These are phyloP conservation scores for Pantherophis vulpinus DNA, from an alignment of 2,797 vertebrate genomes.

Conservation along the genomic window DNA sequence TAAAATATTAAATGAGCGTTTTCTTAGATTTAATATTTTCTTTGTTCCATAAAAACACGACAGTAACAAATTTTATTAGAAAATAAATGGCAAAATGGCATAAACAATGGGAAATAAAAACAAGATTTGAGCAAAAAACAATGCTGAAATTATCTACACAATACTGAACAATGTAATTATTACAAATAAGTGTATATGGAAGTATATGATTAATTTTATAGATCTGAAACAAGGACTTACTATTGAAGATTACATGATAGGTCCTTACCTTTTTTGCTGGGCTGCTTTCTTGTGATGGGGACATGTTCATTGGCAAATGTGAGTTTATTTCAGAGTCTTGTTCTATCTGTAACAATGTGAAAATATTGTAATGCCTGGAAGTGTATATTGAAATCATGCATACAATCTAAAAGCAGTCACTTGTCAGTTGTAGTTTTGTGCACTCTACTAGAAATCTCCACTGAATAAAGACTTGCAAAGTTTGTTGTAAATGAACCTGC, in stretches of 20 bases:
- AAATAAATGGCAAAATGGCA: not conserved
- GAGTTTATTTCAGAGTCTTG: constrained; percentile 72
- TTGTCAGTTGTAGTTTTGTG: not conserved
- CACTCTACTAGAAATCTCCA: not conserved
- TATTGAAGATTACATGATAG: constrained; percentile 17
- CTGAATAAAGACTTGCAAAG: not conserved
- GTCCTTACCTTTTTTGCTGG: constrained; percentile 80
- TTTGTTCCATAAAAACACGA: not conserved
- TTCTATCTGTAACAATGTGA: constrained; percentile 79
- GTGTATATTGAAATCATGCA: not conserved
- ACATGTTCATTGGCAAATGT: constrained; percentile 68
- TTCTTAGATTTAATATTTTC: not conserved
- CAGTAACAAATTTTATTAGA: not conserved
- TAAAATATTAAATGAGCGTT: not conserved
- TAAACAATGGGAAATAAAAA: not conserved
- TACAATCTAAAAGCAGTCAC: not conserved
- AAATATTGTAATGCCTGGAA: constrained; percentile 6
- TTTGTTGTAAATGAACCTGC: not conserved
- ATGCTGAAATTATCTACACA: not conserved
- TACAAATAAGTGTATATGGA: not conserved
- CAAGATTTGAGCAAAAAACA: not conserved
- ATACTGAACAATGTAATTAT: not conserved
- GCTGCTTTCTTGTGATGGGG: constrained; percentile 73
- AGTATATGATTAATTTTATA: constrained; percentile 12
- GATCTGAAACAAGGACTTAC: constrained; percentile 14